Percentiles rank a stretch among this genome's conserved stretches.
phyloP scores from a whole-genome alignment of 2,888 invertebrate species.

The Lypha dubia region DNA sequence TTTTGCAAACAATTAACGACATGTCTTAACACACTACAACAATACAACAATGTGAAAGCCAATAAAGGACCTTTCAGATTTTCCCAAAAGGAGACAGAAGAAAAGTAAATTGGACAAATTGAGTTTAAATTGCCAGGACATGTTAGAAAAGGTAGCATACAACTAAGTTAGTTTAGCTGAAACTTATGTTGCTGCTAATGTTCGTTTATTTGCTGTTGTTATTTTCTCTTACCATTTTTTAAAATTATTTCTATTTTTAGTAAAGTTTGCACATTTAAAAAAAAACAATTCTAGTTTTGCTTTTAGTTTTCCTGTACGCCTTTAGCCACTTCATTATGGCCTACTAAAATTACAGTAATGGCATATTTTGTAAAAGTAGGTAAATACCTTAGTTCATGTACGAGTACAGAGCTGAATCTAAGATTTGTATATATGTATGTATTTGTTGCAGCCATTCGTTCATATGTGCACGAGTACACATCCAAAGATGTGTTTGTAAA shows the following conservation, averaged over 20 bases:
- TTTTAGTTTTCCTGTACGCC: background rate
- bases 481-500: background rate
- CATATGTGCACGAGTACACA: background rate
- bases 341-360: constrained; percentile 49
- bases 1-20: background rate
- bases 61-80: background rate
- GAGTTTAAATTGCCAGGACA: too few relatives aligned
- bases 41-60: background rate
- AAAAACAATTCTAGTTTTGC: too few relatives aligned
- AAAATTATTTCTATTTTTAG: constrained; percentile 36
- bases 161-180: background rate
- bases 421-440: constrained; percentile 8
- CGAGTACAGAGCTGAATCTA: too few relatives aligned
- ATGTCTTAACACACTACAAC: background rate
- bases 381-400: constrained; percentile 37
- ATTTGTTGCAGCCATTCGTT: background rate
- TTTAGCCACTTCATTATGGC: constrained; percentile 46
- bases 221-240: background rate
- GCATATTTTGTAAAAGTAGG: constrained; percentile 52
- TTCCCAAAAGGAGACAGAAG: too few relatives aligned
- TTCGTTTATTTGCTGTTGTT: background rate
- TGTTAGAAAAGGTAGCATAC: background rate
- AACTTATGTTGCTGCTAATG: background rate
- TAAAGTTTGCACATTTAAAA: constrained; percentile 16
- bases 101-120: too few relatives aligned